Evolutionary conservation across 2,113 vertebrate genomes (phyloP).

Genomic region (Eptesicus fuscus): DNA sequence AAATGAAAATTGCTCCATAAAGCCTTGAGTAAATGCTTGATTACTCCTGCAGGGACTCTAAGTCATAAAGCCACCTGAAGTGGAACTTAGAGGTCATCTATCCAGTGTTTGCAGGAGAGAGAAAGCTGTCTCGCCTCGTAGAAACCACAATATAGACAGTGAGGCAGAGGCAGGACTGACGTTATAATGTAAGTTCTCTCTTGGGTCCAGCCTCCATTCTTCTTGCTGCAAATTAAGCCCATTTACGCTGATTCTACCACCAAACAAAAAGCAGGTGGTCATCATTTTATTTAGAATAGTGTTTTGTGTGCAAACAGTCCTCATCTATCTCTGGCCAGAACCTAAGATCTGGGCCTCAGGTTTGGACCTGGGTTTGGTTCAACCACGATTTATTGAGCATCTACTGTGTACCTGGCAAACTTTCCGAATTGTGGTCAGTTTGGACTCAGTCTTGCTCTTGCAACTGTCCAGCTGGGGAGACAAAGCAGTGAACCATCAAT

Average conservation of each 20-base stretch:
- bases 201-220: background rate
- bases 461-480: background rate
- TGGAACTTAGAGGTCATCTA: background rate
- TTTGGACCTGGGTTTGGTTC: background rate
- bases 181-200: background rate
- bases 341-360: background rate
- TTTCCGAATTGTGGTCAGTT: background rate
- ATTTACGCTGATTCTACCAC: background rate
- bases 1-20: background rate
- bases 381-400: background rate
- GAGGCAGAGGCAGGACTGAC: background rate
- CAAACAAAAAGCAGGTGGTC: background rate
- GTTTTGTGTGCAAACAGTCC: background rate
- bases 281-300: background rate
- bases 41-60: background rate
- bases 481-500: too few relatives aligned
- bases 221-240: background rate
- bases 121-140: background rate
- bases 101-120: background rate
- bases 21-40: background rate
- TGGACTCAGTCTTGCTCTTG: background rate
- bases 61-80: background rate
- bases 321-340: background rate
- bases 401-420: rapidly evolving
- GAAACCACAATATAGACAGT: background rate